Percentiles rank a stretch among this genome's conserved stretches.
These are phyloP conservation scores for Girardia tigrina DNA, from an alignment of 2,888 invertebrate species.

Conservation along the genomic window DNA sequence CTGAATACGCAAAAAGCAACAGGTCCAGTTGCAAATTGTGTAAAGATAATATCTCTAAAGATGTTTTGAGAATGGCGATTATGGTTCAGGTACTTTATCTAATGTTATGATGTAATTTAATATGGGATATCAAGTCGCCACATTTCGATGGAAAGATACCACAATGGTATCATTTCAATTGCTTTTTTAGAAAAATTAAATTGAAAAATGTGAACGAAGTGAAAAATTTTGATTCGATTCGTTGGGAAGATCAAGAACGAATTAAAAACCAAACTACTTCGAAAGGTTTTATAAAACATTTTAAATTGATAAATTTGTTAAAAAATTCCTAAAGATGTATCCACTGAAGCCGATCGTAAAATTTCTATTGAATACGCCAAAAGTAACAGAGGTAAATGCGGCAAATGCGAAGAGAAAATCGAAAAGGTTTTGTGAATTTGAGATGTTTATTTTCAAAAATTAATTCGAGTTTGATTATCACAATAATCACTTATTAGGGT, in stretches of 20 bases:
- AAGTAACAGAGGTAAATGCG: background rate
- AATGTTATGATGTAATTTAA: background rate
- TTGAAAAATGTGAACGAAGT: slow-evolving; percentile 65
- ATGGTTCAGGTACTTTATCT: slow-evolving; percentile 59
- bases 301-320: background rate
- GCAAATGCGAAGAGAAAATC: slow-evolving; percentile 1
- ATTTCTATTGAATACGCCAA: background rate
- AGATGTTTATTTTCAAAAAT: no score
- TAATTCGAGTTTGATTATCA: no score
- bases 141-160: slow-evolving; percentile 70
- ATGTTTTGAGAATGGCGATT: slow-evolving; percentile 63
- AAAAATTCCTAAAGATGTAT: background rate
- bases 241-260: slow-evolving; percentile 69
- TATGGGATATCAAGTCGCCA: slow-evolving; percentile 59
- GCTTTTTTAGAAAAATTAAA: slow-evolving; percentile 70
- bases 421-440: no score
- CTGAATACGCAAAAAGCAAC: slow-evolving; percentile 74
- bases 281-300: no score
- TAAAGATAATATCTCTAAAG: slow-evolving; percentile 63
- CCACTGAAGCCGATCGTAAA: background rate
- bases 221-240: slow-evolving; percentile 56
- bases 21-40: slow-evolving; percentile 71
- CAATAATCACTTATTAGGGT: no score
- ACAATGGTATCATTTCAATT: slow-evolving; percentile 72
- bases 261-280: slow-evolving; percentile 54